A percentile compares a stretch with the other conserved stretches of the same genome.
Evolutionary conservation across 2,113 vertebrate genomes (phyloP).

Genomic region (Corythornis vintsioides): DNA sequence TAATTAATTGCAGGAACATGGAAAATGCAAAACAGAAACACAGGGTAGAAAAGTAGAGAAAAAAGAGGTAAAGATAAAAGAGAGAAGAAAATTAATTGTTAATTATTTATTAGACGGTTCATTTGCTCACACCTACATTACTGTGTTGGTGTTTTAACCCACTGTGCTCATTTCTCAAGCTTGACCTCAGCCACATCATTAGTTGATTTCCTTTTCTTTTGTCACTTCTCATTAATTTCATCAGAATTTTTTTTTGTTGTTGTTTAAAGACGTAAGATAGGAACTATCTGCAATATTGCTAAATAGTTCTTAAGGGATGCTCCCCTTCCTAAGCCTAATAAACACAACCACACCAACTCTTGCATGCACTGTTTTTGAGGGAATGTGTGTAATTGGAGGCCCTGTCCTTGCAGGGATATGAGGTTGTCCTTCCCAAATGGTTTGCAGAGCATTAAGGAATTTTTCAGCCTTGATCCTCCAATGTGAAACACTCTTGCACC

Average conservation of each 20-base stretch:
- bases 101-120: constrained; percentile 76
- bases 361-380: neutral
- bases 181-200: constrained; percentile 46
- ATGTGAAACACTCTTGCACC: neutral
- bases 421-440: neutral
- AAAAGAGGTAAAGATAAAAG: constrained; percentile 68
- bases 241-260: neutral
- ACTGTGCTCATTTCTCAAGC: constrained; percentile 23
- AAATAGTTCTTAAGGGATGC: neutral
- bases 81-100: constrained; percentile 69
- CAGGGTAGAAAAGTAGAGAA: neutral
- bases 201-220: constrained; percentile 42
- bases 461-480: neutral
- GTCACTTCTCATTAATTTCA: constrained; percentile 68
- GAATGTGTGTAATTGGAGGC: neutral
- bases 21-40: constrained; percentile 65
- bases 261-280: neutral
- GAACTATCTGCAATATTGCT: neutral
- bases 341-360: neutral
- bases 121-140: constrained; percentile 72
- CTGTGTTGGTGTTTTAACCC: constrained; percentile 64
- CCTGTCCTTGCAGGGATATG: neutral
- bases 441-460: rapidly evolving
- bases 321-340: neutral
- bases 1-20: constrained; percentile 67